Evolutionary conservation across 2,888 invertebrate genomes (phyloP).

Genomic region (Parapristionchus giblindavisi): DNA sequence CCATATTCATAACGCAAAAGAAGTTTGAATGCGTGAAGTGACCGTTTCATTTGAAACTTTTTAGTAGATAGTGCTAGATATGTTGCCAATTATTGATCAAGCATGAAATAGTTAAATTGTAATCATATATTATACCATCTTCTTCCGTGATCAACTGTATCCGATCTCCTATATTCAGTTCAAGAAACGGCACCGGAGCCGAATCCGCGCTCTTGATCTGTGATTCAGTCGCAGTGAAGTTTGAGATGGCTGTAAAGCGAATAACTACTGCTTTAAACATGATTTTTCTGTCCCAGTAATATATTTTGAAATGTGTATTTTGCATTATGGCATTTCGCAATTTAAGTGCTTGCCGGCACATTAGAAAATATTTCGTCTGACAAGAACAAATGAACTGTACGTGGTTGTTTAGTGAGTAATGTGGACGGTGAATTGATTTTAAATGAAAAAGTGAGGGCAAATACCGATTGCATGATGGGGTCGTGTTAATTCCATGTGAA

Average conservation of each 20-base stretch:
- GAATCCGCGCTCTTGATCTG: neutral
- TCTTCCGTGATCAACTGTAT: conserved; percentile 38
- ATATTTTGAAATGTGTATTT: too few relatives aligned
- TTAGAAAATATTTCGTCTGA: too few relatives aligned
- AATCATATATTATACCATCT: conserved; percentile 38
- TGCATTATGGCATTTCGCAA: too few relatives aligned
- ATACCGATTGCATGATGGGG: conserved; percentile 27
- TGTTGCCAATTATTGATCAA: neutral
- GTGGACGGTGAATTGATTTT: neutral
- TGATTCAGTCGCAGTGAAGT: conserved; percentile 13
- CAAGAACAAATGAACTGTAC: neutral
- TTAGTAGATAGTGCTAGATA: too few relatives aligned
- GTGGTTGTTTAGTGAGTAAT: neutral
- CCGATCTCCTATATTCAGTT: conserved; percentile 41
- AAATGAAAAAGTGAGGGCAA: neutral
- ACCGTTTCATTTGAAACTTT: too few relatives aligned
- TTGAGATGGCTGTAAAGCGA: conserved; percentile 16
- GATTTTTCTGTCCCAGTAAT: neutral
- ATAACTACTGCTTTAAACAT: neutral
- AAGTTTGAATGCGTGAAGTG: too few relatives aligned
- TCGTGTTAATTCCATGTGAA: conserved; percentile 9
- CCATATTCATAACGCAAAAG: too few relatives aligned
- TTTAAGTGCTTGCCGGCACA: too few relatives aligned
- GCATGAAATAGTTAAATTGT: neutral
- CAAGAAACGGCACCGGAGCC: conserved; percentile 38